A percentile compares a stretch with the other conserved stretches of the same genome.
Evolutionary conservation across 2,113 vertebrate species (phyloP).

Genomic region (Sebastes schlegelii): DNA sequence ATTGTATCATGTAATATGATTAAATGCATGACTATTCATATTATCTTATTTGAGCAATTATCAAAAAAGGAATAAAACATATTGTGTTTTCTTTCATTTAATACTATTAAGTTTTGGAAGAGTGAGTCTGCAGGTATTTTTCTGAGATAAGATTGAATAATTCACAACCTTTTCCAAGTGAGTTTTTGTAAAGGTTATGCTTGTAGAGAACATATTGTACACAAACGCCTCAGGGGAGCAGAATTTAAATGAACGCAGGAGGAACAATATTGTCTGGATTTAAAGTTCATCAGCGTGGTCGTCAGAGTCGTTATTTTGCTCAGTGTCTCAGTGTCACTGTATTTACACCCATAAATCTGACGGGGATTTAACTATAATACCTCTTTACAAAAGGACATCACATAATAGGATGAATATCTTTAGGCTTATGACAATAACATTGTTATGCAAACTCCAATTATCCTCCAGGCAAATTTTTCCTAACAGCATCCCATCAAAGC

Average conservation of each 20-base stretch:
- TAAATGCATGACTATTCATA: background rate
- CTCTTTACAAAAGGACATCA: constrained; percentile 13
- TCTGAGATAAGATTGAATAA: constrained; percentile 55
- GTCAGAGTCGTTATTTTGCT: constrained; percentile 27
- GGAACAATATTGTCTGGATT: constrained; percentile 43
- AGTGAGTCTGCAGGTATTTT: constrained; percentile 23
- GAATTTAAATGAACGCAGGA: constrained; percentile 50
- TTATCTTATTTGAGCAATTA: background rate
- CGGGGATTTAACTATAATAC: constrained; percentile 31
- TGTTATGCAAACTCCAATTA: constrained; percentile 6
- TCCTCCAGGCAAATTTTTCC: constrained; percentile 16
- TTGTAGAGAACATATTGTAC: constrained; percentile 70
- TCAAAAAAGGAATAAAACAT: background rate
- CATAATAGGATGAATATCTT: constrained; percentile 13
- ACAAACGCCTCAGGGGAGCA: constrained; percentile 38
- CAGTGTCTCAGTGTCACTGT: constrained; percentile 17
- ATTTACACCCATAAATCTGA: constrained; percentile 39
- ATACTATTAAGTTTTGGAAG: background rate
- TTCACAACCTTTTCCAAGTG: constrained; percentile 52
- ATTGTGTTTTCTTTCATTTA: background rate
- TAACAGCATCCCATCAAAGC: constrained; percentile 15
- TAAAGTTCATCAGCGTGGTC: constrained; percentile 13
- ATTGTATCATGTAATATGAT: background rate
- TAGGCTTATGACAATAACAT: background rate
- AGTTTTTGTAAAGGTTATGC: constrained; percentile 61